A percentile compares a stretch with the other conserved stretches of the same genome.
Evolutionary conservation across 2,888 invertebrate species (phyloP).

Genomic region (Lampropteryx suffumata): DNA sequence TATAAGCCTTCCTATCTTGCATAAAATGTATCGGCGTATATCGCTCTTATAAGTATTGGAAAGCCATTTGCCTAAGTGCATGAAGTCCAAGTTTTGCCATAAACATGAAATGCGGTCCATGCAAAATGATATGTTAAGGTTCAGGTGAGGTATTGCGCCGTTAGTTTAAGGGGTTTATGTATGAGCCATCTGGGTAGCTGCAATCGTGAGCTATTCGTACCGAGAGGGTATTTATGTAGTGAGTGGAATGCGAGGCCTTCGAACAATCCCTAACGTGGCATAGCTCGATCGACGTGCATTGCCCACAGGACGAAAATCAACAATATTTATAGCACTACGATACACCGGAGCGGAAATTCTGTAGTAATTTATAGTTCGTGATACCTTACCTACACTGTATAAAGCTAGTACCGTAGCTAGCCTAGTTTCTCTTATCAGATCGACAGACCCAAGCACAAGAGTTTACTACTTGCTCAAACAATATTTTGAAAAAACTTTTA

Average conservation of each 20-base stretch:
- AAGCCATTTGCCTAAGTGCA: conserved; percentile 82
- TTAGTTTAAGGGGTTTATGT: conserved; percentile 32
- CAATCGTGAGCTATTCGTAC: conserved; percentile 42
- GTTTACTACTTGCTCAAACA: too few species aligned
- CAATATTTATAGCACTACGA: conserved; percentile 73
- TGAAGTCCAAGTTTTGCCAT: conserved; percentile 79
- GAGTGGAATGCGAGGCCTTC: conserved; percentile 16
- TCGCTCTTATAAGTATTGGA: conserved; percentile 77
- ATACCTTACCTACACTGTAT: too few species aligned
- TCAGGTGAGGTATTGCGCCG: conserved; percentile 50
- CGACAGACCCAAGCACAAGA: too few species aligned
- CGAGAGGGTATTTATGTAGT: conserved; percentile 26
- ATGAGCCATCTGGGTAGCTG: conserved; percentile 31
- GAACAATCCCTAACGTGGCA: conserved; percentile 45
- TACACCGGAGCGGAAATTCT: conserved; percentile 67
- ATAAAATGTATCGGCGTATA: conserved; percentile 67
- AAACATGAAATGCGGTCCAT: conserved; percentile 78
- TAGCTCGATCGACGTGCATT: conserved; percentile 63
- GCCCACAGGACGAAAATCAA: conserved; percentile 73
- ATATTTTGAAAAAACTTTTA: too few species aligned
- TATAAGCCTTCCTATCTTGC: conserved; percentile 59
- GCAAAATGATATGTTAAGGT: conserved; percentile 78
- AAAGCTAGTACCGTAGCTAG: too few species aligned
- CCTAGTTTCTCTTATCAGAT: too few species aligned
- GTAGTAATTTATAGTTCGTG: conserved; percentile 73